Evolutionary conservation across 92 coral and sea anemone genomes (phyloP).

Genomic region (Bergia sp.): DNA sequence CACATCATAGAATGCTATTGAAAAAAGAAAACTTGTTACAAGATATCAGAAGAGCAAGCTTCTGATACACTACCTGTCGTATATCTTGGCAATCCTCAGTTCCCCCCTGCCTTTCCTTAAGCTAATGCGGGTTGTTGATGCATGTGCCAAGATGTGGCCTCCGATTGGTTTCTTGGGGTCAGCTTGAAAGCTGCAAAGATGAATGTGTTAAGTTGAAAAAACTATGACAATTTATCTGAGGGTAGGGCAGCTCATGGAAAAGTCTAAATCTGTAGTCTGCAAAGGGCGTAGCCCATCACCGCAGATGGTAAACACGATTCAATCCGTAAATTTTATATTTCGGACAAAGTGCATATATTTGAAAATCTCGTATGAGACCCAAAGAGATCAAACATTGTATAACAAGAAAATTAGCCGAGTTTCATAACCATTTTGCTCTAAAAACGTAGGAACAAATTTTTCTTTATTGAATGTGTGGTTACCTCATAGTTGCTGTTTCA

Average conservation of each 20-base stretch:
- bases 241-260: too few relatives aligned
- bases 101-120: constrained; percentile 98
- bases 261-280: too few relatives aligned
- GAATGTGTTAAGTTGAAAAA: neutral
- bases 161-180: constrained; percentile 99
- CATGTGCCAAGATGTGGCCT: constrained; percentile 99
- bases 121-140: constrained; percentile 95
- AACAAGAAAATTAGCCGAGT: too few relatives aligned
- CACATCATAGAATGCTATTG: neutral
- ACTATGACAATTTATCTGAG: too few relatives aligned
- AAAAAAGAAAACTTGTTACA: neutral
- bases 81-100: constrained; percentile 94
- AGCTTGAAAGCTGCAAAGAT: constrained; percentile 88
- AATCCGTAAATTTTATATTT: neutral
- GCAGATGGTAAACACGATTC: neutral
- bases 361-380: neutral
- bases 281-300: too few relatives aligned
- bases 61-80: constrained; percentile 80
- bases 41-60: neutral
- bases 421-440: too few relatives aligned
- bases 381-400: too few relatives aligned
- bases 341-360: neutral
- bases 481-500: constrained; percentile 92
- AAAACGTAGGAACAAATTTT: neutral
- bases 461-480: neutral